These are phyloP conservation scores for Caradrina kadenii DNA, from an alignment of 2,888 invertebrate species.

Conservation along the genomic window DNA sequence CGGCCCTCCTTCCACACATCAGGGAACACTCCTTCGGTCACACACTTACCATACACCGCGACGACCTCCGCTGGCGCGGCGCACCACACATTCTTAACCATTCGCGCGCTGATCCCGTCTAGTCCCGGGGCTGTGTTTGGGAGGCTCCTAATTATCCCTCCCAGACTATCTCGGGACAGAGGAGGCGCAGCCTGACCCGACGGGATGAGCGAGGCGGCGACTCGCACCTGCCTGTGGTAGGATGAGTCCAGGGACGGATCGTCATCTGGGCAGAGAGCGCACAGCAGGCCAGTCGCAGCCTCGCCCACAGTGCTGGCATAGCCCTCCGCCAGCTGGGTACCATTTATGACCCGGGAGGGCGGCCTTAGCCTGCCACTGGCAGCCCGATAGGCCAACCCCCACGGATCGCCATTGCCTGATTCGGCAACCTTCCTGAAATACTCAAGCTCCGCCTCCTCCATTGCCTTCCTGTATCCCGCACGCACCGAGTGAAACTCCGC, in stretches of 20 bases:
- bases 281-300: constrained; percentile 34
- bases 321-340: constrained; percentile 28
- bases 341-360: constrained; percentile 54
- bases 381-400: constrained; percentile 57
- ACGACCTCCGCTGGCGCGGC: neutral
- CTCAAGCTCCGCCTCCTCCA: constrained; percentile 18
- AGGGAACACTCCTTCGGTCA: neutral
- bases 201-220: constrained; percentile 49
- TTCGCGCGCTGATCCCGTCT: neutral
- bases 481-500: neutral
- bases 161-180: constrained; percentile 25
- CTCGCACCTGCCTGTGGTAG: constrained; percentile 30
- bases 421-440: neutral
- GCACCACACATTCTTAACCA: neutral
- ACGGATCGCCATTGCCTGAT: constrained; percentile 25
- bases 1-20: neutral
- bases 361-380: constrained; percentile 55
- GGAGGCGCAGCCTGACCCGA: constrained; percentile 39
- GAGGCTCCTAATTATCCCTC: neutral
- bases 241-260: neutral
- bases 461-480: constrained; percentile 8
- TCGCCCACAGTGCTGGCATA: constrained; percentile 39
- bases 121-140: neutral
- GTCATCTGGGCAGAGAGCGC: constrained; percentile 19
- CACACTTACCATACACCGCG: neutral